Evolutionary conservation across 2,888 invertebrate genomes (phyloP), one percentile per base, ranked within the genome.

Genomic region (Stenichneumon culpator): DNA sequence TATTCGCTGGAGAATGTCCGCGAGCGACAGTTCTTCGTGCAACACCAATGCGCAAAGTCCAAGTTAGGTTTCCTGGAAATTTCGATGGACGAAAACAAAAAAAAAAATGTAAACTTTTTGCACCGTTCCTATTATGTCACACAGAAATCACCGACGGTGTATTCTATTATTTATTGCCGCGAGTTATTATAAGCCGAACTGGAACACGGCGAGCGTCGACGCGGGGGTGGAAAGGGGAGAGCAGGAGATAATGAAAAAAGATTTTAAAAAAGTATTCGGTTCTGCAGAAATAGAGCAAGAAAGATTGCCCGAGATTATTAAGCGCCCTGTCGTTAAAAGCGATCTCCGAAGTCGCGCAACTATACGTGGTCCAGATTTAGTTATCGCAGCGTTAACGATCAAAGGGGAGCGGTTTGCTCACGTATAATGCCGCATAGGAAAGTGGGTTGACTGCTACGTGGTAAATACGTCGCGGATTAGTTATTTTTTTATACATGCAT

Each of bases 341-440:
- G 22, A 22, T 28, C n/a, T 7, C 16, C 44, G 28, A 54, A 57
- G 32, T 9, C 22, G 39, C 6, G 69, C 14, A 9, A 52, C 14
- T 19, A 39, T 22, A 16, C 47, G 36, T 16, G 25, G 63, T 50
- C 36, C 52, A 7, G 52, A 50, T 52, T 69, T 50, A 22, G 69
- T 79, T 79, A 79, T 79, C 70, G 65, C 39, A 28, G 72, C 79
- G 79, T 80, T 81, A 75, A 81, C 50, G 81, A 81, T 74, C 67
- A 74, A 54, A 68, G 69, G 47, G 32, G 47, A 57, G 47, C 57
- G 36, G n/a, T n/a, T 74, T 19, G 19, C 68, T 14, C 36, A 22
- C 32, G 36, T 25, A 60, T 81, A 68, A 80, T 47, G 68, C 57
- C 54, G 67, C 67, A 68, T 50, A 22, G 47, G 63, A 47, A 25